These are phyloP conservation scores for Trididemnum nubilum DNA, from an alignment of 23 tunicate species.

Conservation along the genomic window DNA sequence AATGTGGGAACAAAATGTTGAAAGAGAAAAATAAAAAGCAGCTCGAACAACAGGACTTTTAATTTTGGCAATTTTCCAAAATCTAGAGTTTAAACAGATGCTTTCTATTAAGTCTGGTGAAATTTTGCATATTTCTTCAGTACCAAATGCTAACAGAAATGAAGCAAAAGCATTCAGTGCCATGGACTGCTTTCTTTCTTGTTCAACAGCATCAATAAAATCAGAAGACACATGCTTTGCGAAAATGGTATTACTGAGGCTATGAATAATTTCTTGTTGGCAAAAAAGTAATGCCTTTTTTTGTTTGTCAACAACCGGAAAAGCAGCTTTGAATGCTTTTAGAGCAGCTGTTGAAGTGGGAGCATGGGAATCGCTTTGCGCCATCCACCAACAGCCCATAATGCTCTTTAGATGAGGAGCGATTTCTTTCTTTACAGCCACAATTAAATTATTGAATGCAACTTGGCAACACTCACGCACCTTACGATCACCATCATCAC, in stretches of 20 bases:
- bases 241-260: constrained; percentile 41
- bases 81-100: constrained; percentile 33
- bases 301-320: constrained; percentile 58
- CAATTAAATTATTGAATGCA: constrained; percentile 40
- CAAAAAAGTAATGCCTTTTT: constrained; percentile 58
- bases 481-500: constrained; percentile 66
- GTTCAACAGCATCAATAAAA: constrained; percentile 38
- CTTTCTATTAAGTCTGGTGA: constrained; percentile 2
- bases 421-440: constrained; percentile 53
- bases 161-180: constrained; percentile 56
- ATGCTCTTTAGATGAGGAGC: constrained; percentile 76
- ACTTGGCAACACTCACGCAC: constrained; percentile 66
- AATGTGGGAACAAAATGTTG: constrained; percentile 19
- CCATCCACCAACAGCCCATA: constrained; percentile 87
- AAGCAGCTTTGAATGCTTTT: constrained; percentile 52
- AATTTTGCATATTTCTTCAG: not conserved
- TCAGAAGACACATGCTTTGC: not conserved
- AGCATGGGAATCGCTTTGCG: constrained; percentile 77
- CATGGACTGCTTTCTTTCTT: constrained; percentile 44
- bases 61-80: constrained; percentile 83
- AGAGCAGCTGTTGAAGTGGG: constrained; percentile 61
- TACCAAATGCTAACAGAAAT: constrained; percentile 25
- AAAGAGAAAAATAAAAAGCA: constrained; percentile 51
- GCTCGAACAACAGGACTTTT: constrained; percentile 39
- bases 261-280: constrained; percentile 60